Base-by-base conservation (phyloP, 2,888 invertebrate genomes). In the Dexiosoma caninum region DNA sequence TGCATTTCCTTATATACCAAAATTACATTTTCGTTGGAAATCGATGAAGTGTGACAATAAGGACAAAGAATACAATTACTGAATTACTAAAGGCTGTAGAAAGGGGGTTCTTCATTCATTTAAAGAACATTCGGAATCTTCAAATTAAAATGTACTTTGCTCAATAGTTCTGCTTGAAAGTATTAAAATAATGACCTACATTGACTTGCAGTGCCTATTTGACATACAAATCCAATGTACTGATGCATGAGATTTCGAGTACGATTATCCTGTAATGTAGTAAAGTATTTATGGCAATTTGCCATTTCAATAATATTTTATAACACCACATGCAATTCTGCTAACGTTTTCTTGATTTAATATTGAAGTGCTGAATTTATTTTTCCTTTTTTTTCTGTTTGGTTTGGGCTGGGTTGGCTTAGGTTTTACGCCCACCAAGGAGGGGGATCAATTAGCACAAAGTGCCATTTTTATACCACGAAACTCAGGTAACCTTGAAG, bases 261-360 rank as follows among this genome's bases (percentile, higher is more conserved):
- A 53, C 12, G 53, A 8, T n/a, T 51, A 42, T 40, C 14, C 12
- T 53, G 53, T 55, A 64, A 64, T 42, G 44, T 35, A 19, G 72
- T 64, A 44, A 70, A 72, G 37, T 57, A 75, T 79, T 64, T 64
- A 76, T 80, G 80, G 80, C 80, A 80, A 76, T 60, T 80, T 80
- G 80, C 80, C 80, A 80, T 80, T 80, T 71, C 53, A 59, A 74
- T 78, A 67, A 78, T 74, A 67, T 57, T 69, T 57, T 64, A 49
- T 55, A 32, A 23, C 32, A 46, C 62, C 72, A 44, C 62, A 72
- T 62, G 55, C 59, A 60, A 37, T 67, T 60, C 67, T n/a, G n/a
- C 19, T 72, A 59, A 16, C 14, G 21, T 60, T 53, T 67, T 49
- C 66, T 53, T 70, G 37, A 66, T 57, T 74, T 66, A 66, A 67